Base-by-base conservation (phyloP, 2,888 invertebrate species). In the Lapara coniferarum region DNA sequence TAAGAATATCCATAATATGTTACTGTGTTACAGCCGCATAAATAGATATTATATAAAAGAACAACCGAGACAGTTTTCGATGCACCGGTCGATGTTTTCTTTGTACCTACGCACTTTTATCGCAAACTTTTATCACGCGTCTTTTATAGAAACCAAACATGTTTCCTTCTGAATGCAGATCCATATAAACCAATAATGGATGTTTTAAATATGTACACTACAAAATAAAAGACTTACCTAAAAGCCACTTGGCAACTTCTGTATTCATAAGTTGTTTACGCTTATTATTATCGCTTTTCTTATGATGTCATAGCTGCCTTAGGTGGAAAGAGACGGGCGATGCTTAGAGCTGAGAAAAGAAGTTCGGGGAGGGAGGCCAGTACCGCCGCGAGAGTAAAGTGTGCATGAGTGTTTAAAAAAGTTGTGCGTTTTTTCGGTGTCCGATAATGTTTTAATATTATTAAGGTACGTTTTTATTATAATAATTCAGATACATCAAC, bases 301-400 rank as follows among this genome's bases (percentile, higher is more conserved):
- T 10, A 46, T 53, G 25, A 71, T 63, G 71, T 71, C 66, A 25
- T 53, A 58, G 72, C 66, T 71, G 77, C 16, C 59, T 59, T 69
- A 52, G 57, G 13, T 10, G 19, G 66, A n/a, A 53, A 59, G 63
- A 69, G 44, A 69, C 19, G 63, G 53, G 30, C 44, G 10, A 52
- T 63, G 30, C 14, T 53, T 55, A 44, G 44, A 51, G 14, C 13
- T 6, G 63, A 53, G 63, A 30, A 10, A 52, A 30, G 57, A 10
- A n/a, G 51, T 13, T 6, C 14, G 63, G 44, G 68, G 66, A 66
- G 53, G 66, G 52, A 53, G 66, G 78, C 77, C 79, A 78, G 81
- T 78, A 76, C 72, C 74, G 72, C 71, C 66, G 75, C 74, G 71
- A 72, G 75, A 70, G 67, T 67, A 63, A 66, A 68, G 75, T 70